Evolutionary conservation across 2,113 vertebrate species (phyloP), one percentile per base, ranked within the genome.

Genomic region (Siniperca knerii): DNA sequence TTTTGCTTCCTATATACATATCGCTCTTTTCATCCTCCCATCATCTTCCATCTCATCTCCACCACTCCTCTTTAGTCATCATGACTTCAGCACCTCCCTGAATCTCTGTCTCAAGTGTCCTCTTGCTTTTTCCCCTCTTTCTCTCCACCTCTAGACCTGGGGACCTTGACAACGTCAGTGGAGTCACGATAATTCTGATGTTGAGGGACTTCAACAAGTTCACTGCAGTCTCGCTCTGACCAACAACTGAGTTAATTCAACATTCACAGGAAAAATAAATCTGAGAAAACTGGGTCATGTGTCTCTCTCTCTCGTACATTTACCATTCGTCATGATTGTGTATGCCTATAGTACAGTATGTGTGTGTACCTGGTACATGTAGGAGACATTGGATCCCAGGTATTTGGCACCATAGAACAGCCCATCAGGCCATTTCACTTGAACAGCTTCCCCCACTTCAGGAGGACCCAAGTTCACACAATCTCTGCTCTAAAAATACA

Each of bases 401-500:
- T 99, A 99, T 91, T 98, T 99, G 46, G 97, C 98, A n/a, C 96
- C 96, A 12, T 99, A 99, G 88, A 97, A 96, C 83, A 99, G 97
- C 86, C 98, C 98, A 90, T 99, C 98, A 0, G 98, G 96, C 98
- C 98, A 99, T 92, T 98, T 99, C 81, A 99, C 98, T 94, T 97
- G 98, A 74, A 99, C 96, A 52, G 95, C 94, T 94, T 98, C 97
- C 82, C 98, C 98, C 44, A 97, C 97, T 18, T 96, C 96, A 86
- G 98, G 98, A 92, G 98, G 97, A 25, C 98, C 98, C 57, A 98
- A 90, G 77, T 95, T 95, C 82, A 96, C 91, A 92, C 98, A 99
- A 81, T 99, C 97, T 94, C 97, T 96, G 95, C 97, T 99, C 98
- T 99, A 86, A 48, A 85, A 82, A 82, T 77, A 75, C 90, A 90